Evolutionary conservation across 1,140 invertebrate species (phyloP).

Genomic region (Diploscapter pachys): DNA sequence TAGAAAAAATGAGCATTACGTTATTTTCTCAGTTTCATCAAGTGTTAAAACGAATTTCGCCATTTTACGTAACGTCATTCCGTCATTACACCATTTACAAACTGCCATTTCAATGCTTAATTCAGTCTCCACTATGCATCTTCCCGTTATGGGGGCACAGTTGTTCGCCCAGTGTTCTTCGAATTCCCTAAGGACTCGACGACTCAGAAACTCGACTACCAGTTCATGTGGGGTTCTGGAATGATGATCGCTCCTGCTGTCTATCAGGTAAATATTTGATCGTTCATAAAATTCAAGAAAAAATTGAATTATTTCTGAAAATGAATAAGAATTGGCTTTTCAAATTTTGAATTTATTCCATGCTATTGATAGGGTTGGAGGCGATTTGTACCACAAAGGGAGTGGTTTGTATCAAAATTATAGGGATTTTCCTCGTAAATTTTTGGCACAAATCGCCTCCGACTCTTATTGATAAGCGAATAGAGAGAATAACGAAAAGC

Average conservation of each 20-base stretch:
- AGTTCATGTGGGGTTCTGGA: conserved; percentile 47
- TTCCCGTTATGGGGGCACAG: conserved; percentile 36
- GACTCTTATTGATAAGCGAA: background rate
- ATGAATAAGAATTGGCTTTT: background rate
- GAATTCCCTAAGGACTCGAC: conserved; percentile 41
- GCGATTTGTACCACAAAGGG: no score
- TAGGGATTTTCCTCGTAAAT: no score
- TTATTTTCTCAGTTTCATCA: no score
- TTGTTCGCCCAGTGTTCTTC: conserved; percentile 42
- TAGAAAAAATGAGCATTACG: no score
- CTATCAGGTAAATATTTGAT: conserved; percentile 34
- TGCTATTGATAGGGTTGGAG: background rate
- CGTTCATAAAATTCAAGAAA: background rate
- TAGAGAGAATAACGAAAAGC: background rate
- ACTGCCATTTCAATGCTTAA: background rate
- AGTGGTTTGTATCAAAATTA: no score
- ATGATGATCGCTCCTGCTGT: conserved; percentile 43
- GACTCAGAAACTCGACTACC: conserved; percentile 36
- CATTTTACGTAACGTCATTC: no score
- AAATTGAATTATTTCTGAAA: background rate
- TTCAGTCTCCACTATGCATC: conserved; percentile 40
- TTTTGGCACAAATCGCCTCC: no score
- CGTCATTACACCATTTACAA: no score
- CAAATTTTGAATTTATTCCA: background rate
- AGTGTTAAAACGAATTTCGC: no score